Evolutionary conservation across 2,113 vertebrate species (phyloP), one percentile per base, ranked within the genome.

Genomic region (Platichthys stellatus): DNA sequence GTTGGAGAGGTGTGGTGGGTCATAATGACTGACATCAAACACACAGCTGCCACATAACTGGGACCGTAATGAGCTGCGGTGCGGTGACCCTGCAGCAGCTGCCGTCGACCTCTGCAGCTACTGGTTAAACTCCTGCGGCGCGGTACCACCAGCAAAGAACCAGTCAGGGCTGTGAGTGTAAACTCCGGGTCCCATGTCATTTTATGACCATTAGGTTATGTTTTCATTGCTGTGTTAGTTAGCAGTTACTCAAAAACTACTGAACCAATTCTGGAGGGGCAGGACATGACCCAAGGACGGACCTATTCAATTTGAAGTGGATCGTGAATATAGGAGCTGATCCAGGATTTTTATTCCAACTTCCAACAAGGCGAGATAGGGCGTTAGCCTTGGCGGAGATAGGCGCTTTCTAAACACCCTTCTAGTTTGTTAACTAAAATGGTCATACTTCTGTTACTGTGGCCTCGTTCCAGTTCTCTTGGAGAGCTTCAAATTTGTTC

Each of bases 1-100:
- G 61, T 31, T 23, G 73, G 43, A 62, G 78, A 64, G 74, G 49
- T 43, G 64, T 66, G 77, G 67, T 74, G 53, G 69, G 59, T 57
- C 15, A 62, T 86, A 88, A 87, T 86, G 84, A 88, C 81, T 87
- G 87, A 88, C 91, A 91, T 92, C 88, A 89, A 91, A 91, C 84
- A 84, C 80, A 83, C 89, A 90, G 84, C 89, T 90, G 85, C 80
- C 89, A 87, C 91, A 90, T 88, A 90, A 86, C 82, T 82, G 74
- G 82, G 74, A 69, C 63, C 86, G 77, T 91, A 93, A 90, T 90
- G 91, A 92, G 91, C 72, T 68, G 51, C 65, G 10, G 72, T 63
- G 89, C 88, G 76, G 74, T 90, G 92, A 90, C 88, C 89, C 88
- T 57, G 69, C 85, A 92, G 81, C 76, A 83, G 85, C 80, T 78